Evolutionary conservation across 2,113 vertebrate genomes (phyloP), one percentile per base, ranked within the genome.

Genomic region (Pseudois nayaur): DNA sequence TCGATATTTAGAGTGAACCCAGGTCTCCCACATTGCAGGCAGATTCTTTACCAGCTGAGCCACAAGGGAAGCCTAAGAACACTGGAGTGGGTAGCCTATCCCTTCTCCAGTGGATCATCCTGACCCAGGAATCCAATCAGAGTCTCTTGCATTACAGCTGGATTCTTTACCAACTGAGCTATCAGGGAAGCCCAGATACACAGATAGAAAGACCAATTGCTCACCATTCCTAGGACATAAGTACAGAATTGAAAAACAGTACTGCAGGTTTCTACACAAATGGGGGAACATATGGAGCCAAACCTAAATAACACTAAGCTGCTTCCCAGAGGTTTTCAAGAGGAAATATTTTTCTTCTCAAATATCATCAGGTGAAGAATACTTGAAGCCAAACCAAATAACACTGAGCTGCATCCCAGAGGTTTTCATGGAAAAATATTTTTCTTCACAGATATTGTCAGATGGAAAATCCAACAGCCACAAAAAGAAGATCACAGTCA

Each of bases 341-440:
- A 33, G 89, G 85, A 95, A 94, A 62, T 52, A 86, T n/a, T 94
- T 85, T 88, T 94, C 83, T 94, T 86, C 78, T 92, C 93, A 92
- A 97, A 89, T 97, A 86, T 88, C 81, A 91, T 76, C 74, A 81
- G 54, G 76, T 89, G 31, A 52, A 64, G 50, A 92, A 85, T 43
- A 85, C 57, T 84, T 91, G 31, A 89, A 89, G 25, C 23, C 64
- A 94, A 97, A 96, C 50, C 84, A 97, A 94, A 92, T 71, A 93
- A 55, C 40, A 71, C 43, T n/a, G 40, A 97, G 45, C 87, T 76
- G 48, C 54, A 90, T 97, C 84, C 64, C 95, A 90, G 40, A 96
- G 95, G 45, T 78, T 95, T 95, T 57, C 14, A 5, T 9, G 29
- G 33, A 67, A 88, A 94, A 94, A 62, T 62, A 88, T 57, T 96